Evolutionary conservation across 2,797 vertebrate genomes (phyloP), one percentile per base, ranked within the genome.

Genomic region (Syngnathus acus): DNA sequence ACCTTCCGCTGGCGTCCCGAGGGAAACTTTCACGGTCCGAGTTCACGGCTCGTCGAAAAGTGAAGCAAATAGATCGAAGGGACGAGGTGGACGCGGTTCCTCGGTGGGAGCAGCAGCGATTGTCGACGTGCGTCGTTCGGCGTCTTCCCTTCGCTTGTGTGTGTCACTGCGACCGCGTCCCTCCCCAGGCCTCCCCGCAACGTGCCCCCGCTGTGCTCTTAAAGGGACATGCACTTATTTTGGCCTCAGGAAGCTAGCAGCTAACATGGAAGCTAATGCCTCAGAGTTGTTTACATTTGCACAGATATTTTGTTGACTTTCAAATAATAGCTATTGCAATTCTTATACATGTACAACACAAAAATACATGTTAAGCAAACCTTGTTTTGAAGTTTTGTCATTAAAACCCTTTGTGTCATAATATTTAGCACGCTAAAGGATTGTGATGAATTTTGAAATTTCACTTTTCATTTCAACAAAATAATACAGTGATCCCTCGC

Each of bases 181-280:
- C n/a, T 23, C 26, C 48, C 1, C 10, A 2, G 37, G 14, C 63
- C 17, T 4, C 54, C 42, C n/a, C 13, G 47, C 45, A 47, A 39
- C 39, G 65, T 62, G 78, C 77, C 48, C 84, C 82, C 4, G 82
- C 70, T 63, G 66, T 6, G 65, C 43, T 42, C 73, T 91, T 90
- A 90, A 91, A 90, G 89, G 62, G 74, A 62, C 86, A 88, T 32
- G 32, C 32, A 32, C 32, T 32, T n/a, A 51, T n/a, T n/a, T 51
- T 51, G 48, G 48, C 19, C 8, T 21, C 19, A 8, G 48, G 48
- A 51, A 51, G 48, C 48, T 51, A 21, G 48, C 48, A 21, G 48
- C 19, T 51, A 51, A n/a, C 5, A n/a, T n/a, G 48, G 19, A 51
- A n/a, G 48, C 48, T 51, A n/a, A 51, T 19, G 48, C n/a, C 6